These are phyloP conservation scores for Bugula neritina DNA, from an alignment of 2,888 invertebrate species.

Conservation along the genomic window DNA sequence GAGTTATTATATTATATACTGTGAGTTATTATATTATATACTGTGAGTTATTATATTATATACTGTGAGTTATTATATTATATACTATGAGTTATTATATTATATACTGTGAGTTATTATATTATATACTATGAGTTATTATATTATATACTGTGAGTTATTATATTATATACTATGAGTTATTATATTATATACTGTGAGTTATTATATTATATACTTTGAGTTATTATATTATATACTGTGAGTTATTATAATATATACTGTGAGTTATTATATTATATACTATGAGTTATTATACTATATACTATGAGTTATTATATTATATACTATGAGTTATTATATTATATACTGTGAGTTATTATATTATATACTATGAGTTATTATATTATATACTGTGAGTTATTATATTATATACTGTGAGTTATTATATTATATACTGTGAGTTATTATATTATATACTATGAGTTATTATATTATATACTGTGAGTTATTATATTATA, in stretches of 20 bases:
- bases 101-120: too few species aligned
- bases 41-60: neutral
- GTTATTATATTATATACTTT: neutral
- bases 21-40: neutral
- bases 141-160: neutral
- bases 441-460: neutral
- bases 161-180: neutral
- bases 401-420: neutral
- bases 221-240: neutral
- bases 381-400: neutral
- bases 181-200: neutral
- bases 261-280: neutral
- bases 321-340: too few species aligned
- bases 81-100: neutral
- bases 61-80: neutral
- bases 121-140: neutral
- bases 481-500: neutral
- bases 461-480: neutral
- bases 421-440: too few species aligned
- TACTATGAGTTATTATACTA: neutral
- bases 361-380: neutral
- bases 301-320: neutral
- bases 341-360: too few species aligned
- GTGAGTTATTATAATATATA: too few species aligned
- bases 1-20: neutral